Evolutionary conservation across 2,113 vertebrate genomes (phyloP), one percentile per base, ranked within the genome.

Genomic region (Deroptyus accipitrinus): DNA sequence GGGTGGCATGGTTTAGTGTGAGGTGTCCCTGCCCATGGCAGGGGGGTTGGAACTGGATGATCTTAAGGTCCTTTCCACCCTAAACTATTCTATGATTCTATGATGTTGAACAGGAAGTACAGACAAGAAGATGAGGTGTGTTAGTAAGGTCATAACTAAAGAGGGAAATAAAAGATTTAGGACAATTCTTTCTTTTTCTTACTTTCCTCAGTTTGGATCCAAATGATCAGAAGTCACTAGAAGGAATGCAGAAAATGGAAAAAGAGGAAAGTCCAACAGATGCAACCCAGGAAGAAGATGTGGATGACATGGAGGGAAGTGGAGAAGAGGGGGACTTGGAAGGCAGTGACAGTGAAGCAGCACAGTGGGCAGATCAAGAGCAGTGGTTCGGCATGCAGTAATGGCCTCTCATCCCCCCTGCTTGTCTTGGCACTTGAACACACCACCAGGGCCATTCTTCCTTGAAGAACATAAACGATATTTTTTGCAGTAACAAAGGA

Each of bases 321-420:
- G 99, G 99, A 28, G 99, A 99, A 97, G 99, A 99, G 39, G 99
- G 99, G 7, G 99, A 99, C 90, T 98, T 99, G 84, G 99, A 99
- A 96, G 99, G 99, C 96, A 99, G 99, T 13, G 99, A 99, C 97
- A 99, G 99, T 6, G 99, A 99, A 94, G 99, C 99, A 0, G 99
- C 99, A 5, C 99, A 99, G 97, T 99, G 99, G 99, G 99, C 99
- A 1, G 99, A 99, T 86, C 99, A 99, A 90, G 99, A 99, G 52
- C 99, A 99, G 98, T 99, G 99, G 99, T 99, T 99, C 51, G 99
- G 99, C 42, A 99, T 99, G 99, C 99, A 99, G 97, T 99, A 95
- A 98, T 20, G 75, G 39, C 41, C 41, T 61, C 17, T 41, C 62
- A 8, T 25, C 30, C 41, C 37, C 27, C 49, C 78, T 64, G 41